Evolutionary conservation across 2,888 invertebrate species (phyloP), one percentile per base, ranked within the genome.

Genomic region (Gastrophysa polygoni): DNA sequence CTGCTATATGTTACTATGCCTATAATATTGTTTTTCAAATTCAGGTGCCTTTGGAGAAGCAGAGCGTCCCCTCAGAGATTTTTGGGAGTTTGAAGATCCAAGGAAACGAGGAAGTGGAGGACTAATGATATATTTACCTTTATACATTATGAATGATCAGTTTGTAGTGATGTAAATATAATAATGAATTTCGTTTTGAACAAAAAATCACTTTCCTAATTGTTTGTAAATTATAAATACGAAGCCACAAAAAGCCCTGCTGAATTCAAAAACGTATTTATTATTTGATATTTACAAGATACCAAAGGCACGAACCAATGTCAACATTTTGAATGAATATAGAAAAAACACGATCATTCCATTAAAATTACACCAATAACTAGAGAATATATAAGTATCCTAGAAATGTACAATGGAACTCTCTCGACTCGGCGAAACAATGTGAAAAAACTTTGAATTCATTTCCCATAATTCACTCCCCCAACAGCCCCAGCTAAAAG

Each of bases 31-130:
- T 14, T n/a, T 38, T 38, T 38, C 10, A 28, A 28, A 28, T 6
- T 6, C 38, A 38, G 38, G 83, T 91, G 66, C 90, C 90, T 29
- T 88, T 96, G 57, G 91, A 94, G 77, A 91, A 94, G 78, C 92
- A 95, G 82, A 85, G 86, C 24, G 88, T 98, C 68, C 98, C 98
- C 32, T 87, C 90, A 47, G 91, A 96, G 82, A 95, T 98, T 2
- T 98, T 97, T 85, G 97, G 97, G 63, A 88, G 92, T 69, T 84
- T 95, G 67, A 86, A 85, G 71, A 77, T 78, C 55, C 77, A 75
- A 11, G 48, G 49, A 24, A 52, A 54, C 8, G 63, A 68, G 8
- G 66, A 66, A 28, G 55, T 61, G 14, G 60, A 61, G 4, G 58
- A 62, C 20, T 46, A 61, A 4, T 38, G 38, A 49, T 29, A 11